phyloP scores from a whole-genome alignment of 2,113 vertebrate genomes.

The Centropus unirufus region DNA sequence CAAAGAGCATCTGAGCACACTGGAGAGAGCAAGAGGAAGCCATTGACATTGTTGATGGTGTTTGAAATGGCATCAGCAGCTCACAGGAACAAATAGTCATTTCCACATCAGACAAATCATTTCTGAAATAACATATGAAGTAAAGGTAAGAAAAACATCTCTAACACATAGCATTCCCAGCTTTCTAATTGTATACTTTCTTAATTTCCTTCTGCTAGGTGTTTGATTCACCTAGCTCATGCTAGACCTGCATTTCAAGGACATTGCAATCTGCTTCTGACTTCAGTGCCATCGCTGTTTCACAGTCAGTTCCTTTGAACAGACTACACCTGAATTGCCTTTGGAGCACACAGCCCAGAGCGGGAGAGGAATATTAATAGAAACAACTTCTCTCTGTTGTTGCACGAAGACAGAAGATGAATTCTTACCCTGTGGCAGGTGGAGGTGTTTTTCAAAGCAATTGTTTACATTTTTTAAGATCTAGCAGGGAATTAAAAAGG shows the following conservation, averaged over 20 bases:
- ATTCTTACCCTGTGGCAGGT: not conserved
- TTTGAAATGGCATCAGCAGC: not conserved
- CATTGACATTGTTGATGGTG: not conserved
- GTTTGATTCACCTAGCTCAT: not conserved
- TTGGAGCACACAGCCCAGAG: not conserved
- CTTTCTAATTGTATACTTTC: not conserved
- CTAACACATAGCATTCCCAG: not conserved
- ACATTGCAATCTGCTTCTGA: not conserved
- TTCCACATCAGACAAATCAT: not conserved
- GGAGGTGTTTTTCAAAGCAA: slow-evolving; percentile 32
- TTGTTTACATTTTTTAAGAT: slow-evolving; percentile 3
- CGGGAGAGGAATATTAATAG: slow-evolving; percentile 8
- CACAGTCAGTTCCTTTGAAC: not conserved
- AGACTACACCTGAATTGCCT: not conserved
- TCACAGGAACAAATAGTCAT: not conserved
- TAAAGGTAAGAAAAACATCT: slow-evolving; percentile 6
- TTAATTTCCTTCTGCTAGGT: not conserved
- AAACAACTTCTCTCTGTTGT: not conserved
- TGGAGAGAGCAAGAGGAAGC: not conserved
- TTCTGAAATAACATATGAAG: not conserved
- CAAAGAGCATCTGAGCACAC: not conserved
- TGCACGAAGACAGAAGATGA: not conserved
- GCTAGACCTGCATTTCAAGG: slow-evolving; percentile 12
- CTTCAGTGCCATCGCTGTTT: not conserved
- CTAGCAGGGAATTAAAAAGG: not conserved